Evolutionary conservation across 2,113 vertebrate species (phyloP), one percentile per base, ranked within the genome.

Genomic region (Gobio gobio): DNA sequence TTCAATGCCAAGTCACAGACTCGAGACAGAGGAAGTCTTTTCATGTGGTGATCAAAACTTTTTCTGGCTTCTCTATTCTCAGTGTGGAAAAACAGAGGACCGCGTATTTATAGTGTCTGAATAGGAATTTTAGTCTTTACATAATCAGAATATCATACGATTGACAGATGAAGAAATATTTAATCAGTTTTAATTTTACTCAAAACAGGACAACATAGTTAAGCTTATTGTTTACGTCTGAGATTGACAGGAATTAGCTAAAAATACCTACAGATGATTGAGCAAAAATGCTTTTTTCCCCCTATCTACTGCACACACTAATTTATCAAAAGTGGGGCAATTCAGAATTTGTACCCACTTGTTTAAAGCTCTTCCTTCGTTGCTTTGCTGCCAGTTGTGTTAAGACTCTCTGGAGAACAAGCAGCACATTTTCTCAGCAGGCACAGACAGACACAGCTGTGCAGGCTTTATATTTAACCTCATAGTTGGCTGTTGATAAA

Each of bases 301-400:
- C 49, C 14, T 58, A 82, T 90, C 91, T 40, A 40, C 40, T 40
- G 40, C 70, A 81, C 76, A 79, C 83, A 82, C 77, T 90, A 89
- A 92, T 93, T 90, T 88, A 90, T 90, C 92, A 92, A 93, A 91
- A 92, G 90, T 87, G 83, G 88, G 78, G 85, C 90, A 88, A 93
- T 92, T 93, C 92, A 73, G 86, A 61, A 83, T 78, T 87, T 87
- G 87, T 87, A 81, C 84, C 89, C 82, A 88, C 68, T 87, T 72
- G 80, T 43, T 86, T 72, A 58, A 76, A 80, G 82, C 87, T 85
- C 85, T 89, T 90, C 84, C 88, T 87, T 78, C 81, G 89, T 87
- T 72, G 78, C 87, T 81, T 87, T 56, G 87, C 90, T 81, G 87
- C 80, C 76, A 85, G 78, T 86, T 90, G 88, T 88, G 91, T 90